A percentile compares a stretch with the other conserved stretches of the same genome.
These are phyloP conservation scores for Phyllopteryx taeniolatus DNA, from an alignment of 2,113 vertebrate species.

Conservation along the genomic window DNA sequence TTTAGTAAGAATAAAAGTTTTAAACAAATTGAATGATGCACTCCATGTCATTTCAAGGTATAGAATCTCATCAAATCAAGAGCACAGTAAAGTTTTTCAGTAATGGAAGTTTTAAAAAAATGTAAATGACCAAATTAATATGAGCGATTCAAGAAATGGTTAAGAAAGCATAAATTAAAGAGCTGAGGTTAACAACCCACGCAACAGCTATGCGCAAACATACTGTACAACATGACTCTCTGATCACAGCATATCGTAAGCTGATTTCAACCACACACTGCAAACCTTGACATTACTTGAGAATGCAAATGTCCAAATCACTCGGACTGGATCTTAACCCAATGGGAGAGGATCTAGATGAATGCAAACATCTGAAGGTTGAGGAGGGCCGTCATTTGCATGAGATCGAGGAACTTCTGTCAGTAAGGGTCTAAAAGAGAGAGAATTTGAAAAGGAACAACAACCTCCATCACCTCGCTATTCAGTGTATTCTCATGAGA, in stretches of 20 bases:
- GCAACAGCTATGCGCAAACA: not conserved
- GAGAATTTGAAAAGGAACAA: not conserved
- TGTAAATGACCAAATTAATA: not conserved
- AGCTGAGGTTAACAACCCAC: not conserved
- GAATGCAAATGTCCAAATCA: constrained; percentile 6
- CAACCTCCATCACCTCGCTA: not conserved
- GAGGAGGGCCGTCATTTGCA: not conserved
- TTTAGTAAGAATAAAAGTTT: not conserved
- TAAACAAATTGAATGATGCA: constrained; percentile 9
- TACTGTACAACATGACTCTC: not conserved
- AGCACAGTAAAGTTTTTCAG: not conserved
- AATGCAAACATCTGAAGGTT: constrained; percentile 9
- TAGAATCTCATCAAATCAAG: not conserved
- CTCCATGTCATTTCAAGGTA: not conserved
- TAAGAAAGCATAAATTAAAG: not conserved
- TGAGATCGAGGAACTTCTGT: not conserved
- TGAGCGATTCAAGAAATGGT: not conserved
- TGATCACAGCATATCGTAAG: constrained; percentile 1
- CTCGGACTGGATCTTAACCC: not conserved
- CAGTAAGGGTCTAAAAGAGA: not conserved
- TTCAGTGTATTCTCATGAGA: not conserved
- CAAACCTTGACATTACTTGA: not conserved
- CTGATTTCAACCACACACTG: not conserved
- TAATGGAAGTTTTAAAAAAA: not conserved
- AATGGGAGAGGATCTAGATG: not conserved